phyloP scores from a whole-genome alignment of 2,113 vertebrate genomes.

The Centropristis striata region DNA sequence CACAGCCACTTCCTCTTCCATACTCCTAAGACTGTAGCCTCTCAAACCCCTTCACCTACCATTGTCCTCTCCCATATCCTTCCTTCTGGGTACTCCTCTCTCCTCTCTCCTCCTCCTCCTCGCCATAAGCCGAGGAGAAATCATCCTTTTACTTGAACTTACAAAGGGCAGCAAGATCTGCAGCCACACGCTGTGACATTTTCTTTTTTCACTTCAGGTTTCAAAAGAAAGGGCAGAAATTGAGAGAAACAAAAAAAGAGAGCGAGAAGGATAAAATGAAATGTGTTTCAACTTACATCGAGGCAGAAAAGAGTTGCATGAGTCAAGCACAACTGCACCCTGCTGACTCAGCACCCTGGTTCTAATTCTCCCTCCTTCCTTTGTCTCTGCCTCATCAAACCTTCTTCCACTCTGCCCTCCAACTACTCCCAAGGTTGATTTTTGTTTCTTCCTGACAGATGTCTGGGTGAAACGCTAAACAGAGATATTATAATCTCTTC shows the following conservation, averaged over 20 bases:
- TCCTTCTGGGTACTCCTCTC: background rate
- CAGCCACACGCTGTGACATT: conserved; percentile 48
- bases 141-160: conserved; percentile 30
- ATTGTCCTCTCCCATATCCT: conserved; percentile 2
- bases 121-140: conserved; percentile 33
- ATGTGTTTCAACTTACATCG: conserved; percentile 36
- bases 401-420: conserved; percentile 39
- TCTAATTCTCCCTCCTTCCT: conserved; percentile 32
- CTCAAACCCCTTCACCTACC: background rate
- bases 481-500: conserved; percentile 36
- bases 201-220: conserved; percentile 47
- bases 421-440: conserved; percentile 55
- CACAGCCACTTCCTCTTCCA: background rate
- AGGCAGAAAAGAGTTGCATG: conserved; percentile 29
- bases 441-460: conserved; percentile 45
- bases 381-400: conserved; percentile 48
- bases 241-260: conserved; percentile 34
- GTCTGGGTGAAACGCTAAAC: conserved; percentile 43
- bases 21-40: conserved; percentile 1
- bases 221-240: conserved; percentile 40
- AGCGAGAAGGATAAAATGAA: conserved; percentile 49
- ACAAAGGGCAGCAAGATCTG: conserved; percentile 52
- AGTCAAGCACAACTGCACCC: conserved; percentile 38
- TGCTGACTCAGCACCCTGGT: conserved; percentile 63
- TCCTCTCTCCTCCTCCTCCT: background rate